Percentiles rank a stretch among this genome's conserved stretches.
Conservation (phyloP, 2,888 invertebrate species). For the Neoascia interrupta region DNA sequence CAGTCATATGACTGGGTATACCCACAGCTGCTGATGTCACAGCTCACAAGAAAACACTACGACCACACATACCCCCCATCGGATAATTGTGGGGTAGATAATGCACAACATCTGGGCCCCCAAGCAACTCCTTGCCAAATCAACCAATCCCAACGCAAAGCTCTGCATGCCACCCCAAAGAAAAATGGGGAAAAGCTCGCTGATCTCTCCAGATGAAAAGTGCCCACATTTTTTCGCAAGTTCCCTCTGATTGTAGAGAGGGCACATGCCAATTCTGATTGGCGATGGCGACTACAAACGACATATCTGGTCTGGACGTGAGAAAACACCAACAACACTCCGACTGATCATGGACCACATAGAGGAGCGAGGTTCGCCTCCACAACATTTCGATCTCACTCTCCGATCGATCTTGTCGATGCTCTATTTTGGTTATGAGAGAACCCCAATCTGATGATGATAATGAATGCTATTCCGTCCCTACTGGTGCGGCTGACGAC, state of each 20-base stretch:
- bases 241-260: constrained; percentile 50
- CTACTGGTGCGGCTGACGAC: constrained; percentile 30
- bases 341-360: background rate
- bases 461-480: constrained; percentile 52
- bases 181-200: constrained; percentile 38
- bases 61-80: background rate
- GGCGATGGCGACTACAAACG: constrained; percentile 41
- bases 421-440: constrained; percentile 36
- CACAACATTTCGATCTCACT: constrained; percentile 36
- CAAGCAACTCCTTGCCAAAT: constrained; percentile 10
- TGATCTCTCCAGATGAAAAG: constrained; percentile 34
- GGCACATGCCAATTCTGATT: constrained; percentile 65
- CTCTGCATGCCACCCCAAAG: constrained; percentile 9
- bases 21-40: constrained; percentile 12
- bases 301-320: constrained; percentile 30
- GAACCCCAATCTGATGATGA: constrained; percentile 24
- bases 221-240: constrained; percentile 33
- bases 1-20: constrained; percentile 26
- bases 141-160: constrained; percentile 48
- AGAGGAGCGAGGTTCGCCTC: constrained; percentile 37
- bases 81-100: constrained; percentile 12
- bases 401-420: constrained; percentile 33
- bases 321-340: constrained; percentile 15
- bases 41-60: no score
- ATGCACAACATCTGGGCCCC: constrained; percentile 15